Base-by-base conservation (phyloP, 2,113 vertebrate species). In the Strix uralensis region DNA sequence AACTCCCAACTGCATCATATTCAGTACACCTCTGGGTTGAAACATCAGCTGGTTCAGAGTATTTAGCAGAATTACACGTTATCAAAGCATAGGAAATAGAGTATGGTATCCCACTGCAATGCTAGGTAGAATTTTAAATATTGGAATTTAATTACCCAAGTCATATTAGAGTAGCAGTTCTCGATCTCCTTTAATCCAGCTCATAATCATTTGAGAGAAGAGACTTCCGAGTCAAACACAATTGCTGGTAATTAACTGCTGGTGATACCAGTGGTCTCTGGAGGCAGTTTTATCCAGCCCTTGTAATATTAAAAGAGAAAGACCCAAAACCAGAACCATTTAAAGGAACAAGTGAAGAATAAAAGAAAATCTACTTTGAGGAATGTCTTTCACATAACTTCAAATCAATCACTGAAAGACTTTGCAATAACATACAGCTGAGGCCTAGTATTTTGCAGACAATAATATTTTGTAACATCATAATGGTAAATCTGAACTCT, bases 141-240 rank as follows among this genome's bases (percentile, higher is more conserved):
- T 22, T 73, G 65, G 54, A 96, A 94, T 96, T 95, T 94, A 97
- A 96, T 94, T 93, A 92, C 34, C 16, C 36, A 75, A 62, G 92
- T 54, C 34, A 1, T 81, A 66, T 88, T 59, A 92, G 40, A 36
- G 49, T 61, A 91, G 40, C 47, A 38, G 49, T 57, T 88, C 25
- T 88, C 70, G 89, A 87, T 94, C 94, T 92, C 80, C 77, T 86
- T 94, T 92, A 86, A 88, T 88, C 70, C 77, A 87, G 57, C 65
- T 94, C 78, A 75, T 96, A 94, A 93, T 75, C 34, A 8, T 94
- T 86, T 81, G 78, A 89, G 91, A 92, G 72, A 92, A 84, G 34
- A 95, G 57, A 78, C 46, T 79, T 90, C 34, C 3, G 15, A 90
- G 77, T 79, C 72, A 75, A 70, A 57, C 58, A 85, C 77, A 89